phyloP scores from a whole-genome alignment of 2,113 vertebrate species.

The Mustelus asterias region DNA sequence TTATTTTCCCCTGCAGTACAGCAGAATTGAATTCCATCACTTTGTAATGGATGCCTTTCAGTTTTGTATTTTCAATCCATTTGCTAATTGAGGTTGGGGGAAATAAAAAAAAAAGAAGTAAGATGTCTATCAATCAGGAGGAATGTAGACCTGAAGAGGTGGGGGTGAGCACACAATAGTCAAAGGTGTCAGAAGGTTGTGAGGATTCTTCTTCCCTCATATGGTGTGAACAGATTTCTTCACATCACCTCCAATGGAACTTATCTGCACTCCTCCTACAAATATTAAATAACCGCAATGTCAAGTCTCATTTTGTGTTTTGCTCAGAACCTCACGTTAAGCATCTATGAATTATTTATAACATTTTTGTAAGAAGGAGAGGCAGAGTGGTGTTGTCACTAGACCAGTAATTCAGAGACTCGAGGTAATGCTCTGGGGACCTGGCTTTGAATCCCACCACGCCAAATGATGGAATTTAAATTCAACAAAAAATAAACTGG shows the following conservation, averaged over 20 bases:
- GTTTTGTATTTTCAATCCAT: constrained; percentile 81
- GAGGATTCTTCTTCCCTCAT: background rate
- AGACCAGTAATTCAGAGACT: too few relatives aligned
- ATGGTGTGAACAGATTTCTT: background rate
- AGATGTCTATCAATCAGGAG: background rate
- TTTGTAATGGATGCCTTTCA: constrained; percentile 80
- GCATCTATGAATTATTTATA: background rate
- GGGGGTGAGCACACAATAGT: background rate
- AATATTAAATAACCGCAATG: background rate
- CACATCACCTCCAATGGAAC: background rate
- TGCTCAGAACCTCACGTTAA: background rate
- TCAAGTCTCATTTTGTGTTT: background rate
- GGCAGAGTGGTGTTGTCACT: too few relatives aligned
- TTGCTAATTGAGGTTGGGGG: constrained; percentile 53
- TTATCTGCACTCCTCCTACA: background rate
- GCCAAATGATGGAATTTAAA: too few relatives aligned
- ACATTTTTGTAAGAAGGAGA: background rate
- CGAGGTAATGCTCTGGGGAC: too few relatives aligned
- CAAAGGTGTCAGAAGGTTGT: background rate
- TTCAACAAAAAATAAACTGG: too few relatives aligned
- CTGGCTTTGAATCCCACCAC: too few relatives aligned
- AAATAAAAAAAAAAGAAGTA: background rate
- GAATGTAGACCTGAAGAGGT: background rate
- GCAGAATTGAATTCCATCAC: constrained; percentile 88
- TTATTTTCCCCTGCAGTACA: constrained; percentile 83